Evolutionary conservation across 2,888 invertebrate genomes (phyloP), one percentile per base, ranked within the genome.

Genomic region (Argyresthia goedartella): DNA sequence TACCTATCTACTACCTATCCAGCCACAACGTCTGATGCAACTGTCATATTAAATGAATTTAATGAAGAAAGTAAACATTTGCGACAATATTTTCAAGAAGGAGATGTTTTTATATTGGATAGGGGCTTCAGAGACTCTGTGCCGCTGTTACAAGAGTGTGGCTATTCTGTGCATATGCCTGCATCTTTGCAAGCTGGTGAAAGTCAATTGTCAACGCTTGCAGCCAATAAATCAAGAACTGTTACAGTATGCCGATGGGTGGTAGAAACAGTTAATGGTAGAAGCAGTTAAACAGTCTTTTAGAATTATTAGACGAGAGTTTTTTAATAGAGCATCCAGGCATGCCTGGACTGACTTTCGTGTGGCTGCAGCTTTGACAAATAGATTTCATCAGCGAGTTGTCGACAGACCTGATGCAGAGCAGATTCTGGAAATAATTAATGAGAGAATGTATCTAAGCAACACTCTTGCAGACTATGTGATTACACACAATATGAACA

Each of bases 11-110:
- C n/a, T 25, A 57, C 61, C 15, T 56, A 57, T 57, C 48, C 57
- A 49, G 59, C 59, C 10, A 59, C 57, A 13, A 56, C 45, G 14
- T 54, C 47, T 8, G 57, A 57, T 53, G 55, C 57, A 15, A 42
- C 46, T 13, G 56, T 57, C 39, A 53, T 60, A 50, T 52, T 44
- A 8, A 51, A 44, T 15, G 44, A 44, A 44, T 36, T 51, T 14
- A 45, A 51, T 44, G 36, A 45, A 9, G 9, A 13, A 35, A 35
- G 34, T 36, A 45, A 45, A 45, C 44, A 14, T 36, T 33, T 45
- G 34, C 45, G 33, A 35, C 45, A 35, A 35, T 13, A 44, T 33
- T 45, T 51, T 35, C 44, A 45, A 16, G 35, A 44, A 13, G 44
- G 45, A 36, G 51, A 51, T 51, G 14, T 51, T 34, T 51, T 51